These are phyloP conservation scores for Eristalis arbustorum DNA, from an alignment of 2,888 invertebrate species.

Conservation along the genomic window DNA sequence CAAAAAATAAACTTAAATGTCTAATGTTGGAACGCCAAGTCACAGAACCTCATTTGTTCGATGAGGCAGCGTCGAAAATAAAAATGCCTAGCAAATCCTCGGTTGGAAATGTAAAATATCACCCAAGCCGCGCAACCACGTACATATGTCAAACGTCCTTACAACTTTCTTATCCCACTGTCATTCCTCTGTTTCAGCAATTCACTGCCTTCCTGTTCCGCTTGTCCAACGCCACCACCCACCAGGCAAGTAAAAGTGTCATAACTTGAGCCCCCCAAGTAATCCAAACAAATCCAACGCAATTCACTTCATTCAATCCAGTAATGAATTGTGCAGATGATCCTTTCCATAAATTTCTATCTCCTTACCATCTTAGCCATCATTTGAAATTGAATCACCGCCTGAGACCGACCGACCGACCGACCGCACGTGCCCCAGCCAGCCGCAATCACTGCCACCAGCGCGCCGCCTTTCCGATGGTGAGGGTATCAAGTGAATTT, in stretches of 20 bases:
- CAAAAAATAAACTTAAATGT: too few species aligned
- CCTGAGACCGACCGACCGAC: conserved; percentile 5
- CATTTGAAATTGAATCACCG: conserved; percentile 1
- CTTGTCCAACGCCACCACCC: not conserved
- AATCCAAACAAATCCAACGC: conserved; percentile 9
- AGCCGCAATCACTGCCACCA: not conserved
- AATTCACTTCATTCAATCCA: not conserved
- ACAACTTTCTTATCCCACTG: not conserved
- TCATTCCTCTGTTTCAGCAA: not conserved
- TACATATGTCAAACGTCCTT: not conserved
- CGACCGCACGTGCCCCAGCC: not conserved
- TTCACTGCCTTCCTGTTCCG: not conserved
- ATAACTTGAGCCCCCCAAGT: not conserved
- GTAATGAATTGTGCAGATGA: not conserved
- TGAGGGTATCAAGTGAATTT: conserved; percentile 11
- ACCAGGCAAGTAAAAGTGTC: not conserved
- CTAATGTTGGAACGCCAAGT: too few species aligned
- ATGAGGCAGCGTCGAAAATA: not conserved
- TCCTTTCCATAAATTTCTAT: not conserved
- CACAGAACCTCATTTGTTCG: too few species aligned
- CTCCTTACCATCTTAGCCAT: not conserved
- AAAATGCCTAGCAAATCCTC: not conserved
- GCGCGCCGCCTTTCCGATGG: not conserved
- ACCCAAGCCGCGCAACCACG: not conserved
- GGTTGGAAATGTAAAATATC: not conserved